phyloP scores from a whole-genome alignment of 2,888 invertebrate genomes.

The Mongoloraphidia duomilia region DNA sequence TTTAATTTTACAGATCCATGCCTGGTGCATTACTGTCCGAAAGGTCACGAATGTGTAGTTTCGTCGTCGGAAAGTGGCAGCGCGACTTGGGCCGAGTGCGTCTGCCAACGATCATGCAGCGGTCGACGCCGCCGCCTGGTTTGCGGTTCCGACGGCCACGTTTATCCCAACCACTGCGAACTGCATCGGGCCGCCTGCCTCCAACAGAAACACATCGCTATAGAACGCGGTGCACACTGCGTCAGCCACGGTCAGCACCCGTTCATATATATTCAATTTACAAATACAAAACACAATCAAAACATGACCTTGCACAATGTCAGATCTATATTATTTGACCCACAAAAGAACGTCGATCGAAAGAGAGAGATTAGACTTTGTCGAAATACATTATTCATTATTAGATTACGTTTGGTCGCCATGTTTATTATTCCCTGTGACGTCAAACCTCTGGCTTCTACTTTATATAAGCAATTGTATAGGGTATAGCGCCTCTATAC shows the following conservation, averaged over 20 bases:
- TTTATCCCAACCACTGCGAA: slow-evolving; percentile 53
- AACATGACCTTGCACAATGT: no score
- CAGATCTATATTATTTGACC: no score
- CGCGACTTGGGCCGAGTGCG: slow-evolving; percentile 29
- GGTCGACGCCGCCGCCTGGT: slow-evolving; percentile 38
- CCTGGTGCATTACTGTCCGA: slow-evolving; percentile 46
- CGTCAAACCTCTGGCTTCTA: no score
- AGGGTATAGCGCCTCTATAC: no score
- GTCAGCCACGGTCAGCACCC: slow-evolving; percentile 27
- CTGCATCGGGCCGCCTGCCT: slow-evolving; percentile 47
- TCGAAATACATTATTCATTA: no score
- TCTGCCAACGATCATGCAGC: slow-evolving; percentile 43
- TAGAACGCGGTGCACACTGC: slow-evolving; percentile 37
- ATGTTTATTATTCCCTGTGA: no score
- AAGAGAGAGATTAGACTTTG: no score
- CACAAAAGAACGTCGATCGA: no score
- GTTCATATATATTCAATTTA: no score
- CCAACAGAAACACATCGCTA: slow-evolving; percentile 35
- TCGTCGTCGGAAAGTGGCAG: slow-evolving; percentile 23
- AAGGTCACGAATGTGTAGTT: slow-evolving; percentile 46
- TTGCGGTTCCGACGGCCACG: slow-evolving; percentile 50
- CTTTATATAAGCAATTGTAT: no score
- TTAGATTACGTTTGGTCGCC: no score
- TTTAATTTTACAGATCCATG: slow-evolving; percentile 41
- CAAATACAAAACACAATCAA: no score